Evolutionary conservation across 2,113 vertebrate genomes (phyloP).

Genomic region (Cheirogaleus medius): DNA sequence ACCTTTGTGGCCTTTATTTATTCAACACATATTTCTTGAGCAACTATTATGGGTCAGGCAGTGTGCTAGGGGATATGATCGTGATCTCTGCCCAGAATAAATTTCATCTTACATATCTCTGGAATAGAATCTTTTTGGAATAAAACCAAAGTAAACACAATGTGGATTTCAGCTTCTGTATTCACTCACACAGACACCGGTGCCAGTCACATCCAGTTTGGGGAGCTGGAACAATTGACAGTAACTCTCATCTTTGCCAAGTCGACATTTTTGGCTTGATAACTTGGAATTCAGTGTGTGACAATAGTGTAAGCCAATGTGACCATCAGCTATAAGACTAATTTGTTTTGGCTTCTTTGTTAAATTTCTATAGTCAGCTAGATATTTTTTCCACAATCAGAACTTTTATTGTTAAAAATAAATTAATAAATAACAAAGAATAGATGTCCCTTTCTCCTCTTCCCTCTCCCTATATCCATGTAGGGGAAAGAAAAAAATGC

Average conservation of each 20-base stretch:
- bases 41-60: conserved; percentile 11
- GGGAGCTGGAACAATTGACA: conserved; percentile 69
- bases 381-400: conserved; percentile 38
- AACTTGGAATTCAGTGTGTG: conserved; percentile 54
- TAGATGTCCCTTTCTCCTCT: neutral
- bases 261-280: conserved; percentile 61
- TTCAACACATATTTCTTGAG: conserved; percentile 50
- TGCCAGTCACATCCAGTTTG: conserved; percentile 34
- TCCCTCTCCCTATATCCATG: neutral
- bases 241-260: conserved; percentile 62
- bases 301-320: conserved; percentile 49
- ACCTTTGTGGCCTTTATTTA: conserved; percentile 56
- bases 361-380: conserved; percentile 44
- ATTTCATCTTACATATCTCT: conserved; percentile 41
- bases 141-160: conserved; percentile 42
- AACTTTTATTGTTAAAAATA: conserved; percentile 32
- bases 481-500: neutral
- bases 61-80: neutral
- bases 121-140: conserved; percentile 32
- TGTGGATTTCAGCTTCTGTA: conserved; percentile 20
- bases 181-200: conserved; percentile 28
- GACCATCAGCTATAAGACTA: conserved; percentile 47
- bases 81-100: conserved; percentile 35
- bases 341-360: conserved; percentile 56
- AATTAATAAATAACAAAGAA: neutral